A percentile compares a stretch with the other conserved stretches of the same genome.
These are phyloP conservation scores for Drosophila fungiperda DNA, from an alignment of 2,888 invertebrate species.

Conservation along the genomic window DNA sequence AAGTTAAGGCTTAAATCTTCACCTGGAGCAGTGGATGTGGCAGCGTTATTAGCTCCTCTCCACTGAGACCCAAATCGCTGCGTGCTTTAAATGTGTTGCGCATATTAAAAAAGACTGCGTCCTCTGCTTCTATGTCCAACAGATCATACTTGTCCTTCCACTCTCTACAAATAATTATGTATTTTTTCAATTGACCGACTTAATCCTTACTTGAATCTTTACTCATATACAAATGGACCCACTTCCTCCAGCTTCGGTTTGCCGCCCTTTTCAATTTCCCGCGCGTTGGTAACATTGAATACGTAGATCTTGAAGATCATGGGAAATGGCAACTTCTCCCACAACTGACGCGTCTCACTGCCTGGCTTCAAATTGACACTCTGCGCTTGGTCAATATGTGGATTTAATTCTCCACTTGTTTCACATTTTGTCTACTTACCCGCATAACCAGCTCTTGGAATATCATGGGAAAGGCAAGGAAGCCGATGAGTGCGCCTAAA, in stretches of 20 bases:
- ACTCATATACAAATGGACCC: constrained; percentile 94
- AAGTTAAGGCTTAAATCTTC: constrained; percentile 55
- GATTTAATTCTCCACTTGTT: neutral
- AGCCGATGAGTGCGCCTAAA: constrained; percentile 89
- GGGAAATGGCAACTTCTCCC: constrained; percentile 91
- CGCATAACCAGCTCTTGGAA: constrained; percentile 88
- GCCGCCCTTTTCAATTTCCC: constrained; percentile 89
- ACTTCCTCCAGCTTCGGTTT: constrained; percentile 89
- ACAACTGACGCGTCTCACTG: constrained; percentile 90
- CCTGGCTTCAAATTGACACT: constrained; percentile 87
- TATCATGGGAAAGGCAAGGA: constrained; percentile 88
- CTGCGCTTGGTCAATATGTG: constrained; percentile 32
- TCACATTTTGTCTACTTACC: constrained; percentile 83
- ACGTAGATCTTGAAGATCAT: constrained; percentile 91
- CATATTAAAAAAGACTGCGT: constrained; percentile 90
- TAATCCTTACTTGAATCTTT: constrained; percentile 81
- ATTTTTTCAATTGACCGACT: neutral
- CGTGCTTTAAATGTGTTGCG: constrained; percentile 89
- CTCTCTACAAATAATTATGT: constrained; percentile 86
- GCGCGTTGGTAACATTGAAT: constrained; percentile 92
- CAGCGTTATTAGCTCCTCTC: constrained; percentile 89
- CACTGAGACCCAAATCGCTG: constrained; percentile 88
- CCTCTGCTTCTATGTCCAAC: constrained; percentile 89
- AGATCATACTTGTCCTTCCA: constrained; percentile 92
- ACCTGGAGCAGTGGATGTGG: constrained; percentile 91